Evolutionary conservation across 2,888 invertebrate genomes (phyloP).

Genomic region (Eupithecia abbreviata): DNA sequence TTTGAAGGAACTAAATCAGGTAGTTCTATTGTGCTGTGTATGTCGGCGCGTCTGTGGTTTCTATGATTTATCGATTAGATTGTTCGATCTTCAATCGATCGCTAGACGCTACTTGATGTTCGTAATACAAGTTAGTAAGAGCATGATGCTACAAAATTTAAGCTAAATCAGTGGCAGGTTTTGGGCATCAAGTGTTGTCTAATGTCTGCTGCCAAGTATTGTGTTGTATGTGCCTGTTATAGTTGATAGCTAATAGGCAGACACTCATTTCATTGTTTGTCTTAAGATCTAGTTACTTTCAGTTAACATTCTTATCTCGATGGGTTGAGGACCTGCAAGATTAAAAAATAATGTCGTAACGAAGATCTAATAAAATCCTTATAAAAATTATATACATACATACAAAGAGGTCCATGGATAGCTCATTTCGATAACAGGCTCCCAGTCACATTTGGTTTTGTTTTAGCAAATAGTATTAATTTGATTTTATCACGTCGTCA

Average conservation of each 20-base stretch:
- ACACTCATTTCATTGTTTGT: not conserved
- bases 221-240: too few species aligned
- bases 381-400: not conserved
- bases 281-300: not conserved
- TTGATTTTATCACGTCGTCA: too few species aligned
- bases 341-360: not conserved
- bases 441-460: not conserved
- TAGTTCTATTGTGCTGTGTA: constrained; percentile 76
- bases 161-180: not conserved
- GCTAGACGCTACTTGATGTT: constrained; percentile 56
- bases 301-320: not conserved
- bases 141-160: constrained; percentile 45
- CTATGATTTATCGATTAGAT: constrained; percentile 76
- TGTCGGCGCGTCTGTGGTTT: constrained; percentile 69
- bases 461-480: not conserved
- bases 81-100: constrained; percentile 65
- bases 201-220: not conserved
- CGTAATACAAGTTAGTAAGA: constrained; percentile 52
- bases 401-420: not conserved
- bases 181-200: not conserved
- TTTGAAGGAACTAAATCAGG: constrained; percentile 64
- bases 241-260: not conserved
- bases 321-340: not conserved
- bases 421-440: not conserved
- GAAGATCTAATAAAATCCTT: not conserved